Evolutionary conservation across 2,888 invertebrate genomes (phyloP).

Genomic region (Cylloceria caligata): DNA sequence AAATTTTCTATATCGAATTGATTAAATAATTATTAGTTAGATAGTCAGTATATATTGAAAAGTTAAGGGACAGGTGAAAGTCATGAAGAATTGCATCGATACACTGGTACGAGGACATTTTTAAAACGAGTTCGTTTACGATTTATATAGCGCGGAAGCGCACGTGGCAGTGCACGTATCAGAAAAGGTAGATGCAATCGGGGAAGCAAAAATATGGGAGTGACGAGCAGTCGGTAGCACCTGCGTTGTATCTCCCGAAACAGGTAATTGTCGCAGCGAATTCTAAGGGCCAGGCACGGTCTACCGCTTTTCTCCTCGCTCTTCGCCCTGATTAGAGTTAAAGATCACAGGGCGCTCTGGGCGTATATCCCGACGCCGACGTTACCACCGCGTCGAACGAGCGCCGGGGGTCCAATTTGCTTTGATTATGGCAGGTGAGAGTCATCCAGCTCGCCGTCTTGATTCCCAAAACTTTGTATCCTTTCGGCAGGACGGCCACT

Average conservation of each 20-base stretch:
- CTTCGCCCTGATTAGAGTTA: constrained; percentile 73
- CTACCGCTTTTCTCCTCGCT: constrained; percentile 21
- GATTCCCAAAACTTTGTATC: constrained; percentile 30
- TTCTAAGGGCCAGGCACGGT: constrained; percentile 25
- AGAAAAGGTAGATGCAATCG: background rate
- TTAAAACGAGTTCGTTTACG: background rate
- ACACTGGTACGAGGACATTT: no score
- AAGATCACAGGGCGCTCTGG: constrained; percentile 77
- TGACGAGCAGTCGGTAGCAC: constrained; percentile 57
- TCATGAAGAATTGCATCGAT: background rate
- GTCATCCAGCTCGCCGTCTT: constrained; percentile 43
- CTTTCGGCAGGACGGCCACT: constrained; percentile 32
- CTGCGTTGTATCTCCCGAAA: constrained; percentile 66
- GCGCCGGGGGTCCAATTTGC: constrained; percentile 73
- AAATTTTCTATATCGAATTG: background rate
- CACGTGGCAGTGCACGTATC: constrained; percentile 10
- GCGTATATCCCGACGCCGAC: constrained; percentile 65
- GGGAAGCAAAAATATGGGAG: background rate
- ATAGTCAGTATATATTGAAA: no score
- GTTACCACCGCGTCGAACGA: constrained; percentile 63
- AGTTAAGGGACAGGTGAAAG: background rate
- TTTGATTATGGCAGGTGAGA: constrained; percentile 75
- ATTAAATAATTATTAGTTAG: no score
- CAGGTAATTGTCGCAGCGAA: constrained; percentile 73
- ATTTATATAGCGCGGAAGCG: background rate